These are phyloP conservation scores for Rotaria sp. DNA, from an alignment of 2,888 invertebrate species.

Conservation along the genomic window DNA sequence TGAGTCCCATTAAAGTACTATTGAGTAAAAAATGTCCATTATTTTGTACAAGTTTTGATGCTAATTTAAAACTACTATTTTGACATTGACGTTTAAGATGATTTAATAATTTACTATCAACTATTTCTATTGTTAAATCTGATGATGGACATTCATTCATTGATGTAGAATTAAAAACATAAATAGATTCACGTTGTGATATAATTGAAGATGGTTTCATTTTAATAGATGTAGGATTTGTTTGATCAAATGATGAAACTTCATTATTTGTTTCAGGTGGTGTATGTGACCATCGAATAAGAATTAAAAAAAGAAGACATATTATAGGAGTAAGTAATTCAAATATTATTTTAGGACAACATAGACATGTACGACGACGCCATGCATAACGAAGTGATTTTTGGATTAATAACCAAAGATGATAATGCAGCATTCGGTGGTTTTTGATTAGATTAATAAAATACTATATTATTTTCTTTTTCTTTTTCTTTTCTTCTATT, in stretches of 20 bases:
- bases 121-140: neutral
- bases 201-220: neutral
- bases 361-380: neutral
- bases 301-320: neutral
- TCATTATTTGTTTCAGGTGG: neutral
- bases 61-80: neutral
- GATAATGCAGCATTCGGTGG: neutral
- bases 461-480: neutral
- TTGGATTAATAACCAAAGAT: neutral
- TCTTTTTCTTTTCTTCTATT: neutral
- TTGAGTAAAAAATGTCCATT: neutral
- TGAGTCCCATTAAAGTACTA: neutral
- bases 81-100: neutral
- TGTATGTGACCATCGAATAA: slow-evolving; percentile 1
- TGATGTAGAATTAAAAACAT: neutral
- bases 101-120: neutral
- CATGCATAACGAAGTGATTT: slow-evolving; percentile 18
- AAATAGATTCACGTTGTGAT: neutral
- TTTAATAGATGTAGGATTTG: neutral
- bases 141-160: neutral
- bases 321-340: neutral
- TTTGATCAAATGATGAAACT: no score
- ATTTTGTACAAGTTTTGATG: neutral
- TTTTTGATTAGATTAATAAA: no score
- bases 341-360: slow-evolving; percentile 5